Base-by-base conservation (phyloP, 2,113 vertebrate genomes). In the Xenus cinereus region DNA sequence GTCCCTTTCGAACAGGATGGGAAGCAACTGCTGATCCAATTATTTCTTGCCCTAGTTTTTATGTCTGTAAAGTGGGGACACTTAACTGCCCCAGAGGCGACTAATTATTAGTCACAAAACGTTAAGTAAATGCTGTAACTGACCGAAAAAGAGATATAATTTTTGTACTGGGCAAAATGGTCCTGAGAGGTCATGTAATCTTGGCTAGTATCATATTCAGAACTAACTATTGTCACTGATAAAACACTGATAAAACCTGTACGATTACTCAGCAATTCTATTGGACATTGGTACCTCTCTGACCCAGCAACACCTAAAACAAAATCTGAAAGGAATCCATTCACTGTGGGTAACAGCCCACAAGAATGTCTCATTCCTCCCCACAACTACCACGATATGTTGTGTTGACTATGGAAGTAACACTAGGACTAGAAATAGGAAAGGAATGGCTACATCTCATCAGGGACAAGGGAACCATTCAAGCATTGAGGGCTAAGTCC, bases 31-130 rank as follows among this genome's bases (percentile, higher is more conserved):
- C 92, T 90, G 88, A 93, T 94, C 73, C 80, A 96, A 96, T 90
- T 94, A 96, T 87, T 96, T 94, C 91, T 96, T 95, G 84, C 90
- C 85, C 87, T 97, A 96, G 77, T 90, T 94, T 80, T 87, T 24
- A 75, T 78, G 75, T 84, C 80, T 90, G 75, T 89, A 75, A 94
- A 92, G 71, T 13, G 41, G 48, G 86, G 92, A 91, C 48, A 83
- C 33, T 89, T 76, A 86, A 91, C 84, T 90, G 92, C 68, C 37
- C 73, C 77, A 85, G 86, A 28, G 71, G 74, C 76, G 95, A 83
- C 84, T 90, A 91, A 90, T 89, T 95, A 96, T 67, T 93, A 74
- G 77, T 39, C 85, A 88, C 48, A 88, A 96, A 86, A 60, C 78
- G 43, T 86, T 93, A 93, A 93, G 77, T 56, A 87, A 93, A 87